phyloP scores from a whole-genome alignment of 2,888 invertebrate species.

The Lasioglossum zephyrum region DNA sequence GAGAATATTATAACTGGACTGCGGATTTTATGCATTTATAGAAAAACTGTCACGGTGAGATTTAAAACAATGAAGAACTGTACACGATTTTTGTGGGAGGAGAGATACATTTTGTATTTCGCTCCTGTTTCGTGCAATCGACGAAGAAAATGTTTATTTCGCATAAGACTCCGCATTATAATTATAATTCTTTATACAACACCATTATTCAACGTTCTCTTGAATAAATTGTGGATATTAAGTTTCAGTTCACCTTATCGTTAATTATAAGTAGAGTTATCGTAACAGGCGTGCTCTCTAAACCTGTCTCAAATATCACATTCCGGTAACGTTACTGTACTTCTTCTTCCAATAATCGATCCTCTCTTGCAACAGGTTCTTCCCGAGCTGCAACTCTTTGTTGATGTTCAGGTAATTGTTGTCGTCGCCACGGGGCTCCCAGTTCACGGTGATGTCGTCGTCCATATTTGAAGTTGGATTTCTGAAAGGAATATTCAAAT shows the following conservation, averaged over 20 bases:
- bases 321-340: slow-evolving; percentile 73
- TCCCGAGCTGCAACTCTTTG: slow-evolving; percentile 77
- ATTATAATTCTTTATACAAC: background rate
- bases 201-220: too few relatives aligned
- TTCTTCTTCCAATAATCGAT: slow-evolving; percentile 84
- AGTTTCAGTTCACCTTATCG: background rate
- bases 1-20: too few relatives aligned
- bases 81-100: too few relatives aligned
- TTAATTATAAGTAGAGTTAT: background rate
- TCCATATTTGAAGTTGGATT: slow-evolving; percentile 82
- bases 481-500: slow-evolving; percentile 70
- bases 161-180: too few relatives aligned
- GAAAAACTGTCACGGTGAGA: too few relatives aligned
- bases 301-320: background rate
- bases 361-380: slow-evolving; percentile 80
- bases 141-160: too few relatives aligned
- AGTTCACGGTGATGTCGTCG: slow-evolving; percentile 77
- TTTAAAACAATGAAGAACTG: too few relatives aligned
- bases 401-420: slow-evolving; percentile 83
- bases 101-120: too few relatives aligned
- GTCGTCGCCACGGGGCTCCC: slow-evolving; percentile 81
- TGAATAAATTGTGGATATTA: too few relatives aligned
- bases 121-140: too few relatives aligned
- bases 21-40: too few relatives aligned
- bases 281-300: background rate